phyloP scores from a whole-genome alignment of 2,113 vertebrate genomes.

The Condylura cristata region DNA sequence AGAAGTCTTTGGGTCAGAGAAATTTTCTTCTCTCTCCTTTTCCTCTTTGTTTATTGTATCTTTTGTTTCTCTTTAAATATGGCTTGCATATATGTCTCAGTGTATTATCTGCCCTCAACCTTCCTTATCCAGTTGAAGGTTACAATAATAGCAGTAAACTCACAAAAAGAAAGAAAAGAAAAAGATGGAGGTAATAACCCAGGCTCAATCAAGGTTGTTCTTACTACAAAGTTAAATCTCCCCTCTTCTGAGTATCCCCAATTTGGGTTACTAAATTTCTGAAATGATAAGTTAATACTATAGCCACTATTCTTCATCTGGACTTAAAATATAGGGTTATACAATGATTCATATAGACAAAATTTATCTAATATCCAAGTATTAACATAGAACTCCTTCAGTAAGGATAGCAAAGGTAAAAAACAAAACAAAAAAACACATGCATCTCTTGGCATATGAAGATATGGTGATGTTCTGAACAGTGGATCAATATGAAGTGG shows the following conservation, averaged over 20 bases:
- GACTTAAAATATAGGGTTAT: neutral
- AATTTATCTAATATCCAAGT: neutral
- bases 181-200: too few relatives aligned
- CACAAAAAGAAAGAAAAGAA: neutral
- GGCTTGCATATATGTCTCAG: neutral
- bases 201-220: neutral
- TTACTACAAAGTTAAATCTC: neutral
- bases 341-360: neutral
- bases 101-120: neutral
- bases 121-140: neutral
- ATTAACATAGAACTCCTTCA: neutral
- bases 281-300: neutral
- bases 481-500: neutral
- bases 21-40: neutral
- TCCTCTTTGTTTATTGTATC: neutral
- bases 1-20: neutral
- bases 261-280: neutral
- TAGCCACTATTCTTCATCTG: neutral
- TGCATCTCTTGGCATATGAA: neutral
- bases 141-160: neutral
- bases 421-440: neutral
- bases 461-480: neutral
- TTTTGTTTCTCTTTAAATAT: constrained; percentile 7
- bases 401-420: neutral
- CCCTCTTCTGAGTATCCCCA: neutral